These are phyloP conservation scores for Spodoptera picta DNA, from an alignment of 2,888 invertebrate species.

Conservation along the genomic window DNA sequence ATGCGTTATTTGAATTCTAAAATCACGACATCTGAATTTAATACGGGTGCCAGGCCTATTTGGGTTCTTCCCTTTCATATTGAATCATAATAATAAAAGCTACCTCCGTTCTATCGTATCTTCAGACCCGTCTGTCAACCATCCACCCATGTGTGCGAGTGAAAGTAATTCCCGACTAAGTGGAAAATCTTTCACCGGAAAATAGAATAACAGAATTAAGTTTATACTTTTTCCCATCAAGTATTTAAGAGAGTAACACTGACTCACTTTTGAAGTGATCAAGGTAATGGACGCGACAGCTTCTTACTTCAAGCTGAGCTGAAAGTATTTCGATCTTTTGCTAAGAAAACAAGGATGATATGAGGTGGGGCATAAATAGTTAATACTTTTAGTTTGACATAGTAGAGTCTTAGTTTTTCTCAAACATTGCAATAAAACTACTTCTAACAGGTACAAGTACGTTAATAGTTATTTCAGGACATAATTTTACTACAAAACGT, in stretches of 20 bases:
- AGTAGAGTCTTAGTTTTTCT: too few relatives aligned
- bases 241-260: not conserved
- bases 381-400: not conserved
- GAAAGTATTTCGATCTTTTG: not conserved
- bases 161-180: slow-evolving; percentile 20
- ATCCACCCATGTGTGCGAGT: slow-evolving; percentile 15
- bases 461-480: too few relatives aligned
- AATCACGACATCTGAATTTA: too few relatives aligned
- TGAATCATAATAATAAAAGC: slow-evolving; percentile 3
- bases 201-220: slow-evolving; percentile 32
- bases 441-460: too few relatives aligned
- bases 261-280: slow-evolving; percentile 15
- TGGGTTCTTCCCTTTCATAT: not conserved
- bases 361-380: not conserved
- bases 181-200: slow-evolving; percentile 34
- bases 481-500: too few relatives aligned
- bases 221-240: slow-evolving; percentile 24
- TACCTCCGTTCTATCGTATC: slow-evolving; percentile 3
- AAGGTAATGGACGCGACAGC: slow-evolving; percentile 3
- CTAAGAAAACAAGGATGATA: not conserved
- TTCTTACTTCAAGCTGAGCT: slow-evolving; percentile 1
- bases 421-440: too few relatives aligned
- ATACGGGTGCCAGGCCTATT: too few relatives aligned
- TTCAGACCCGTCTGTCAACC: slow-evolving; percentile 8
- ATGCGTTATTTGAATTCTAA: too few relatives aligned